Evolutionary conservation across 2,888 invertebrate genomes (phyloP).

Genomic region (Diaprepes abbreviatus): DNA sequence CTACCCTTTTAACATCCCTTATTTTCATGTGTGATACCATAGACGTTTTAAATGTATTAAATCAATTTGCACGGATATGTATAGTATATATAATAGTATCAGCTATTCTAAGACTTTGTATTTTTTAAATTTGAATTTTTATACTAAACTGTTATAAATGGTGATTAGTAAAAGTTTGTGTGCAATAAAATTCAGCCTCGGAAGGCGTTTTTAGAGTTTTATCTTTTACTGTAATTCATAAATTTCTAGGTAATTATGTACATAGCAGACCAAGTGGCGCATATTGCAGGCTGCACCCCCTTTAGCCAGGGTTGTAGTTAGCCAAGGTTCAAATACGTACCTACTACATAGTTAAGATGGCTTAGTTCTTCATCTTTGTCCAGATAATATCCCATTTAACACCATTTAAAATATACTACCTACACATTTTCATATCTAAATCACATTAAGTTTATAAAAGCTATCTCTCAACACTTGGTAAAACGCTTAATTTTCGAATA

Average conservation of each 20-base stretch:
- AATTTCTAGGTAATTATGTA: slow-evolving; percentile 66
- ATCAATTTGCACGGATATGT: slow-evolving; percentile 68
- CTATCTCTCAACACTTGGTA: too few species aligned
- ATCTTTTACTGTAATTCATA: slow-evolving; percentile 62
- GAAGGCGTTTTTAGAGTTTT: slow-evolving; percentile 64
- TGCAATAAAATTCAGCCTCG: slow-evolving; percentile 65
- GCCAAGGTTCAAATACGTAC: slow-evolving; percentile 46
- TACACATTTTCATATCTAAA: too few species aligned
- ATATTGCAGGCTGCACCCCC: slow-evolving; percentile 54
- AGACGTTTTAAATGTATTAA: slow-evolving; percentile 66
- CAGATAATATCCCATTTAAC: slow-evolving; percentile 16
- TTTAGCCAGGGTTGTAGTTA: slow-evolving; percentile 45
- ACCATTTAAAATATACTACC: too few species aligned
- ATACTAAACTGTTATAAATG: slow-evolving; percentile 70
- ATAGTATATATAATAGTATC: slow-evolving; percentile 68
- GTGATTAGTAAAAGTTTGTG: slow-evolving; percentile 68
- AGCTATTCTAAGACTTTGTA: slow-evolving; percentile 70
- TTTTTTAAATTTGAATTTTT: slow-evolving; percentile 71
- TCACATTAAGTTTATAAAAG: too few species aligned
- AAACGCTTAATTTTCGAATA: too few species aligned
- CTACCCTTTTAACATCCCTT: slow-evolving; percentile 61
- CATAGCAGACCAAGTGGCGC: slow-evolving; percentile 62
- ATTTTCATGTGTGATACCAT: slow-evolving; percentile 67
- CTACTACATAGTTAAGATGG: slow-evolving; percentile 44
- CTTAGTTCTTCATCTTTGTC: slow-evolving; percentile 41